These are phyloP conservation scores for Corbicula japonica DNA, from an alignment of 2,888 invertebrate genomes.

Conservation along the genomic window DNA sequence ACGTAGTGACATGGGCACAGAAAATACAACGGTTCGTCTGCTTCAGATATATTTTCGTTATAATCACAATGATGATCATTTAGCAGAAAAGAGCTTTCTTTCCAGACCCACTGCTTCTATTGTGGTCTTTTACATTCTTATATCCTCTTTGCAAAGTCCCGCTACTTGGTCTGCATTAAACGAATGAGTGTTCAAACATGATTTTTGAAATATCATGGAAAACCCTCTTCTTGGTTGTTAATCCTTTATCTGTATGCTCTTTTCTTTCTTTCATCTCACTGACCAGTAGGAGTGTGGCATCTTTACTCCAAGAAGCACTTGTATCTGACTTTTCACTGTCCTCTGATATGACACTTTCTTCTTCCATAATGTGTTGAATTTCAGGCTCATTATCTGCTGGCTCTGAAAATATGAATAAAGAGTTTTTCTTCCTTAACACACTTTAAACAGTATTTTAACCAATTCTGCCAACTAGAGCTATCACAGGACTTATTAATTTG, in stretches of 20 bases:
- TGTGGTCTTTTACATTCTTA: slow-evolving; percentile 25
- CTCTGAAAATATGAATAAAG: slow-evolving; percentile 30
- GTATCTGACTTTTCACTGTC: slow-evolving; percentile 27
- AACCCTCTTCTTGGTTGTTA: slow-evolving; percentile 31
- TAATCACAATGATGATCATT: too few relatives aligned
- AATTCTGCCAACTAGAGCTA: slow-evolving; percentile 20
- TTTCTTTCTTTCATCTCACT: slow-evolving; percentile 17
- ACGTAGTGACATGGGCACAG: too few relatives aligned
- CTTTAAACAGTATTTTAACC: slow-evolving; percentile 26
- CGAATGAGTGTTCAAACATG: slow-evolving; percentile 19
- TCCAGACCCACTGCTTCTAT: slow-evolving; percentile 9
- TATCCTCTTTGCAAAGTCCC: slow-evolving; percentile 27
- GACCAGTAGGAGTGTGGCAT: slow-evolving; percentile 23
- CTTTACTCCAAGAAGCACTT: slow-evolving; percentile 29
- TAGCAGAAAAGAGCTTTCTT: too few relatives aligned
- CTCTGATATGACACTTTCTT: slow-evolving; percentile 15
- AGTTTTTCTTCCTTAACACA: slow-evolving; percentile 24
- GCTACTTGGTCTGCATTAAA: slow-evolving; percentile 25
- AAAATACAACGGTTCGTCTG: too few relatives aligned
- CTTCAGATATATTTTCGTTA: too few relatives aligned
- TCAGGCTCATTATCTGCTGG: slow-evolving; percentile 23
- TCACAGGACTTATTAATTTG: slow-evolving; percentile 23
- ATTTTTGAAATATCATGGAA: slow-evolving; percentile 26
- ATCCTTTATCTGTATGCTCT: slow-evolving; percentile 28
- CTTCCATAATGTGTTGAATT: slow-evolving; percentile 11